phyloP scores from a whole-genome alignment of 92 coral and sea anemone species.

The Paragorgia papillata region DNA sequence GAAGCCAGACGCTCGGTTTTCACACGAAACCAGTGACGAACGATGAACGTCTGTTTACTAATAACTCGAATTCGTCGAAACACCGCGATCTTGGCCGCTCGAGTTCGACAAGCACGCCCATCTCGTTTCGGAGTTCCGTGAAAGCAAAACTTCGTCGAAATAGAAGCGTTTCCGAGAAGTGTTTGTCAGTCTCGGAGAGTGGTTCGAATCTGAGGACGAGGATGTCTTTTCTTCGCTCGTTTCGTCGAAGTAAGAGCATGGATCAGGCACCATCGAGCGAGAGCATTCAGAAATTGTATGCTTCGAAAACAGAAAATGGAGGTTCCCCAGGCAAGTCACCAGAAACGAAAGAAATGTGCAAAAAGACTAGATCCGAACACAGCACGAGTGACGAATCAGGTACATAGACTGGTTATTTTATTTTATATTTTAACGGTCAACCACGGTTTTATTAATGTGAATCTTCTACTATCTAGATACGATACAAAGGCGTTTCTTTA shows the following conservation, averaged over 20 bases:
- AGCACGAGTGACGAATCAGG: conserved; percentile 1
- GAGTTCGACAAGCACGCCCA: conserved; percentile 26
- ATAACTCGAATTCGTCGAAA: neutral
- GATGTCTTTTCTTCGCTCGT: conserved; percentile 30
- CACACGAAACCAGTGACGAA: neutral
- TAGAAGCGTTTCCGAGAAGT: conserved; percentile 37
- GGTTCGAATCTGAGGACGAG: conserved; percentile 8
- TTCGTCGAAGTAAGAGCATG: conserved; percentile 44
- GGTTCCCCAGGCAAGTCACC: conserved; percentile 17
- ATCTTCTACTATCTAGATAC: no score
- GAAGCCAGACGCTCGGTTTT: conserved; percentile 53
- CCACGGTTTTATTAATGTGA: no score
- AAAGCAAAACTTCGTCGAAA: conserved; percentile 37
- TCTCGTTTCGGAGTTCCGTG: conserved; percentile 8
- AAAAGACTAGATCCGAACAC: neutral
- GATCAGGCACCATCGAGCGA: conserved; percentile 42
- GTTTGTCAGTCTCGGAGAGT: conserved; percentile 28
- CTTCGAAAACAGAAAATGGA: conserved; percentile 14
- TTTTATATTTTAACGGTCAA: no score
- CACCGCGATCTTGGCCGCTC: conserved; percentile 13
- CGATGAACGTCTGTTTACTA: conserved; percentile 5
- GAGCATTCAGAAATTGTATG: conserved; percentile 40
- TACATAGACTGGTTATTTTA: neutral
- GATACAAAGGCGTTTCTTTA: no score
- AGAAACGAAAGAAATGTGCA: conserved; percentile 10